A percentile compares a stretch with the other conserved stretches of the same genome.
phyloP scores from a whole-genome alignment of 2,113 vertebrate genomes.

The Syrmaticus mikado region DNA sequence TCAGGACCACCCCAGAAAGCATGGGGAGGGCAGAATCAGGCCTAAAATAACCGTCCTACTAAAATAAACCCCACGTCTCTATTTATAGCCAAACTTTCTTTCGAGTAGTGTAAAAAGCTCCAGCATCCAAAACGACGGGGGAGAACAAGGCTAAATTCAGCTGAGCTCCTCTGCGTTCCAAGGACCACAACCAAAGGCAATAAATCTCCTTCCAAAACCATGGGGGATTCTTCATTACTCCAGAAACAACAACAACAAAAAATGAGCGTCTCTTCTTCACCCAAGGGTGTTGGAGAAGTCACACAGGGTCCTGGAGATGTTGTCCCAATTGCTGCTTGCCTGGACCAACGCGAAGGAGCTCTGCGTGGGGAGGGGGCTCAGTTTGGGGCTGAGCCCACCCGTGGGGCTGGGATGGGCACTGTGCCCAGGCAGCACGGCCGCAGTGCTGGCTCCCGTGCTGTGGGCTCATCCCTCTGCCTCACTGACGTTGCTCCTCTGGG shows the following conservation, averaged over 20 bases:
- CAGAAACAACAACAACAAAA: not conserved
- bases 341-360: not conserved
- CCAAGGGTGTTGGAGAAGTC: not conserved
- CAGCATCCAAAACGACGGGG: constrained; percentile 31
- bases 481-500: not conserved
- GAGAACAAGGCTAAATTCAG: constrained; percentile 67
- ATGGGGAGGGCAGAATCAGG: not conserved
- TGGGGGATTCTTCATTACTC: constrained; percentile 39
- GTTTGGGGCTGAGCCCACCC: not conserved
- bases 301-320: not conserved
- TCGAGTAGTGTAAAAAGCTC: constrained; percentile 40
- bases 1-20: not conserved
- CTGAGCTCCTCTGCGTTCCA: constrained; percentile 17
- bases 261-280: not conserved
- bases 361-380: fast-evolving
- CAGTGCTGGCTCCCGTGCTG: not conserved
- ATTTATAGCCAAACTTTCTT: constrained; percentile 60
- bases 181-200: constrained; percentile 68
- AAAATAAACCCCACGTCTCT: constrained; percentile 17
- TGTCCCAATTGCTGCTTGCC: fast-evolving
- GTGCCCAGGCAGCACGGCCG: not conserved
- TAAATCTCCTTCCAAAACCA: constrained; percentile 56
- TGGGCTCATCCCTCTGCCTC: not conserved
- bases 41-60: constrained; percentile 16
- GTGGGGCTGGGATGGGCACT: fast-evolving